These are phyloP conservation scores for Battus philenor DNA, from an alignment of 1,140 invertebrate genomes.

Conservation along the genomic window DNA sequence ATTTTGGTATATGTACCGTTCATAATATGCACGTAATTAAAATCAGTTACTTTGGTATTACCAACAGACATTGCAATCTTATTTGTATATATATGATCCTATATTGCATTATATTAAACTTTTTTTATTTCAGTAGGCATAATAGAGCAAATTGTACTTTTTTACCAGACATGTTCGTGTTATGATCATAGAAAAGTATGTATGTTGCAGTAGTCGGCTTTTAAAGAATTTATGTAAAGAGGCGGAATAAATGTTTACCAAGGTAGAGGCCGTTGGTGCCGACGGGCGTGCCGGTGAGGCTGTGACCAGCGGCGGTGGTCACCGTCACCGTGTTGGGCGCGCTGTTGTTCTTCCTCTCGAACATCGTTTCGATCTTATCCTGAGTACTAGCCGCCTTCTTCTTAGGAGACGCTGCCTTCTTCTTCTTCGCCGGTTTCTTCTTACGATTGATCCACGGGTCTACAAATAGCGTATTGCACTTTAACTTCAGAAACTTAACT, in stretches of 20 bases:
- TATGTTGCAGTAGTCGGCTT: no score
- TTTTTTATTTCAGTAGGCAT: no score
- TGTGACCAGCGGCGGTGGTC: constrained; percentile 37
- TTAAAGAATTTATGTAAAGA: no score
- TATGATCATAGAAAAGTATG: no score
- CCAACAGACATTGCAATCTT: no score
- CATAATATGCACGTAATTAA: not conserved
- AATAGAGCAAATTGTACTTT: no score
- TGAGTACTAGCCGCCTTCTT: constrained; percentile 83
- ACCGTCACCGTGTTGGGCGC: constrained; percentile 41
- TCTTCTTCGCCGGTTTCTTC: constrained; percentile 83
- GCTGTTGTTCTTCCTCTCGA: constrained; percentile 76
- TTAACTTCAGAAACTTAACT: constrained; percentile 38
- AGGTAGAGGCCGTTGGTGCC: constrained; percentile 69
- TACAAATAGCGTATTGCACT: constrained; percentile 41
- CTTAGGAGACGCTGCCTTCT: constrained; percentile 77
- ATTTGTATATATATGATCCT: no score
- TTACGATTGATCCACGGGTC: constrained; percentile 90
- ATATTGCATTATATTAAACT: no score
- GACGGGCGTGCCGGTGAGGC: constrained; percentile 59
- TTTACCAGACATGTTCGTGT: no score
- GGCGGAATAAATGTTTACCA: no score
- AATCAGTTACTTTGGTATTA: no score
- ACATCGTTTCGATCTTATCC: constrained; percentile 84
- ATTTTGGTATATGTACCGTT: no score